Evolutionary conservation across 2,888 invertebrate genomes (phyloP).

Genomic region (Stictocephala bisonia): DNA sequence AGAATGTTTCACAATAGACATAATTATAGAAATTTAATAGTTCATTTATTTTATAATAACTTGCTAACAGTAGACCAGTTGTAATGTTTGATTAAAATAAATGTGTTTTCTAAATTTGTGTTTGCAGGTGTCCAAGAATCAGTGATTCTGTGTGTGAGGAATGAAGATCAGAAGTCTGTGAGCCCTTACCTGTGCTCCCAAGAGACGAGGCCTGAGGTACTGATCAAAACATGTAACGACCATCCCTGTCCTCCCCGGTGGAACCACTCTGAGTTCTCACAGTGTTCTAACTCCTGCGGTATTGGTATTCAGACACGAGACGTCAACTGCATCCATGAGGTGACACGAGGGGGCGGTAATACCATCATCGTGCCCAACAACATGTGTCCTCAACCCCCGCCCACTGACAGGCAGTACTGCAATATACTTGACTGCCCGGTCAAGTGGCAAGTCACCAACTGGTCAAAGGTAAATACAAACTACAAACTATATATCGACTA

Average conservation of each 20-base stretch:
- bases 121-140: constrained; percentile 76
- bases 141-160: constrained; percentile 88
- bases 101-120: too few relatives aligned
- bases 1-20: too few relatives aligned
- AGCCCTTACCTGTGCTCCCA: constrained; percentile 89
- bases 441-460: constrained; percentile 87
- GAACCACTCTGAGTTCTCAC: constrained; percentile 70
- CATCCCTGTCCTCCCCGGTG: constrained; percentile 94
- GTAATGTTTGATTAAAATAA: too few relatives aligned
- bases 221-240: constrained; percentile 92
- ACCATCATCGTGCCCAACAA: constrained; percentile 93
- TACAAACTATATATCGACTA: neutral
- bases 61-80: too few relatives aligned
- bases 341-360: constrained; percentile 87
- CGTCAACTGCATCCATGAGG: constrained; percentile 89
- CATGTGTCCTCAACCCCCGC: constrained; percentile 92
- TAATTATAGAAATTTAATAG: too few relatives aligned
- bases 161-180: constrained; percentile 87
- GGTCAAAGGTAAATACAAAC: constrained; percentile 81
- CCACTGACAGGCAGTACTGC: constrained; percentile 90
- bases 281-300: constrained; percentile 94
- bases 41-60: too few relatives aligned
- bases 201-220: constrained; percentile 87
- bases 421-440: constrained; percentile 94
- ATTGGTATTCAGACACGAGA: constrained; percentile 93